Evolutionary conservation across 2,113 vertebrate species (phyloP).

Genomic region (Clupea harengus): DNA sequence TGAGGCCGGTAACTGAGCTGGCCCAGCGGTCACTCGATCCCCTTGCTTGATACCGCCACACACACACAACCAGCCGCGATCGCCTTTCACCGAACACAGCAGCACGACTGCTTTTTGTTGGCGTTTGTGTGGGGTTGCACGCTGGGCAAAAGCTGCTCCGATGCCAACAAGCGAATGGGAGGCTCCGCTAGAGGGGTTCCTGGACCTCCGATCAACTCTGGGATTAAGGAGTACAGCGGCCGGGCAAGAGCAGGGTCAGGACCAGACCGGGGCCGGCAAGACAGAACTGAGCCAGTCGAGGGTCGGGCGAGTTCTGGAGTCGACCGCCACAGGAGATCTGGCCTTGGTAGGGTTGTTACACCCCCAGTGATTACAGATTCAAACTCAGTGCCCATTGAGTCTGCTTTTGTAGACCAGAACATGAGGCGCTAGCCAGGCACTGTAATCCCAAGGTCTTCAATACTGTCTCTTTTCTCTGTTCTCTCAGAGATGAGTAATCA

Average conservation of each 20-base stretch:
- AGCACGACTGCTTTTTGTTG: background rate
- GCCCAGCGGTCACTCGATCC: conserved; percentile 58
- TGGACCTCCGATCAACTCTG: conserved; percentile 2
- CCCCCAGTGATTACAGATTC: background rate
- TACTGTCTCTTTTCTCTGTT: background rate
- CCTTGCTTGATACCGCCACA: conserved; percentile 39
- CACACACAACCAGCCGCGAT: background rate
- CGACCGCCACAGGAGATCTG: background rate
- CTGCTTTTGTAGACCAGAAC: background rate
- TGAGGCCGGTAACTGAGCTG: conserved; percentile 61
- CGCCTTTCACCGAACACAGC: background rate
- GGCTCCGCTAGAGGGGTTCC: background rate
- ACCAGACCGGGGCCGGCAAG: background rate
- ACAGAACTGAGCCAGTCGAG: background rate
- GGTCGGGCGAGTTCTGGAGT: background rate
- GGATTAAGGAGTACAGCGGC: background rate
- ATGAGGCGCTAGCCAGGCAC: background rate
- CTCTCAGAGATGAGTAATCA: background rate
- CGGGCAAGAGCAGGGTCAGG: background rate
- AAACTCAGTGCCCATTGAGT: background rate
- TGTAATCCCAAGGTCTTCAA: background rate
- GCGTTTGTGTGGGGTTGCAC: background rate
- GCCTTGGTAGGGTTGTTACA: background rate
- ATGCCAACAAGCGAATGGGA: background rate
- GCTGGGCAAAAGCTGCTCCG: background rate